These are phyloP conservation scores for Tachyglossus aculeatus DNA, from an alignment of 2,797 vertebrate genomes.

Conservation along the genomic window DNA sequence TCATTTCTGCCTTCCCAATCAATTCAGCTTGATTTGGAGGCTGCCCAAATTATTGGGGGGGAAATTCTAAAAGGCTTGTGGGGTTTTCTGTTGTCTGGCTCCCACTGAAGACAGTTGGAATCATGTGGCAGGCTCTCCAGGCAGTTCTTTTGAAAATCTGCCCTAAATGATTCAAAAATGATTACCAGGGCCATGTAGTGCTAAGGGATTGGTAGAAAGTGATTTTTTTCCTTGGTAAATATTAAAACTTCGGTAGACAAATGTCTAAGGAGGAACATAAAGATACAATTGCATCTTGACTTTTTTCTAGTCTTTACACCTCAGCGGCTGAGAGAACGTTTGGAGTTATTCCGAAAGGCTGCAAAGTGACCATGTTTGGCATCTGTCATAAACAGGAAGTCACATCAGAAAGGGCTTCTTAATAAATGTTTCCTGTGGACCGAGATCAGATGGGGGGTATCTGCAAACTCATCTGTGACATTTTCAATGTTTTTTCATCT, in stretches of 20 bases:
- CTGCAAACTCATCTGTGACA: not conserved
- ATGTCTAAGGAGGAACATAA: constrained; percentile 41
- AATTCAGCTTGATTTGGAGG: constrained; percentile 8
- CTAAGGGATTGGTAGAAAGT: not conserved
- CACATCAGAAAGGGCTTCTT: not conserved
- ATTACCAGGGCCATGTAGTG: constrained; percentile 43
- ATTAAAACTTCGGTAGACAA: constrained; percentile 34
- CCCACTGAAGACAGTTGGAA: not conserved
- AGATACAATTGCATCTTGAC: constrained; percentile 19
- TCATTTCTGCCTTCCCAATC: constrained; percentile 8
- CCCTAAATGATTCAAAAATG: constrained; percentile 22
- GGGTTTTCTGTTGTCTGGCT: not conserved
- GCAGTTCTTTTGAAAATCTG: constrained; percentile 22
- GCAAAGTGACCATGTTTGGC: not conserved
- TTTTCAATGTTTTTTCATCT: constrained; percentile 27
- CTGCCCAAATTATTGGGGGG: not conserved
- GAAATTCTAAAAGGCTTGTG: not conserved
- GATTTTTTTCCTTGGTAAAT: constrained; percentile 37
- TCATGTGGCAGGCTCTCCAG: constrained; percentile 19
- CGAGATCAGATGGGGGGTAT: constrained; percentile 28
- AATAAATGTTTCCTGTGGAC: constrained; percentile 24
- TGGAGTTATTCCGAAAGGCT: constrained; percentile 18
- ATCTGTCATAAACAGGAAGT: not conserved
- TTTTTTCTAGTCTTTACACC: constrained; percentile 42
- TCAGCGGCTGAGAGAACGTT: constrained; percentile 21